Percentiles rank a stretch among this genome's conserved stretches.
Conservation (phyloP, 2,888 invertebrate species). For the Tetragonula carbonaria region DNA sequence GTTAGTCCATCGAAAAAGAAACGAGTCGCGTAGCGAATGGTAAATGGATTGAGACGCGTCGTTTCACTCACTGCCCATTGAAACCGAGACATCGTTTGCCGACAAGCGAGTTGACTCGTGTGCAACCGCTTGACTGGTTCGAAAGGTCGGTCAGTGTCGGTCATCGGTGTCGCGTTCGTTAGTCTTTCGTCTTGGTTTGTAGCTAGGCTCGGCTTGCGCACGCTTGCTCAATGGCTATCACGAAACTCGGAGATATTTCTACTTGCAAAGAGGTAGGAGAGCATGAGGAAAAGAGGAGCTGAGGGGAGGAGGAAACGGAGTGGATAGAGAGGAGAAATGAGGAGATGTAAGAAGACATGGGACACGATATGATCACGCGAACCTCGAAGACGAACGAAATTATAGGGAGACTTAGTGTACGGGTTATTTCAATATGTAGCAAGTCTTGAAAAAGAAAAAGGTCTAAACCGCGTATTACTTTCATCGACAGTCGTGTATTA, state of each 20-base stretch:
- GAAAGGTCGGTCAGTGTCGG: constrained; percentile 39
- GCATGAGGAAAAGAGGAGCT: background rate
- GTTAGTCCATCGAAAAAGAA: background rate
- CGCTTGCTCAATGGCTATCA: background rate
- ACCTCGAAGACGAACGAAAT: background rate
- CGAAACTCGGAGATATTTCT: background rate
- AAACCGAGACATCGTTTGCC: background rate
- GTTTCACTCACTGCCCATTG: background rate
- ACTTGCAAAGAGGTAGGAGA: background rate
- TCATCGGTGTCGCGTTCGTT: constrained; percentile 29
- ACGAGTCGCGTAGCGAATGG: background rate
- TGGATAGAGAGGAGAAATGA: background rate
- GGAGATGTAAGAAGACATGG: background rate
- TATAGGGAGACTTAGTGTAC: background rate
- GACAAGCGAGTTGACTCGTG: constrained; percentile 40
- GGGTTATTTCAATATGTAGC: background rate
- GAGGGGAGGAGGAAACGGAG: background rate
- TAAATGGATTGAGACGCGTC: constrained; percentile 18
- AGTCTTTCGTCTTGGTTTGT: background rate
- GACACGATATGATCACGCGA: background rate
- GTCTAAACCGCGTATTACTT: background rate
- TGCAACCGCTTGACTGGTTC: constrained; percentile 24
- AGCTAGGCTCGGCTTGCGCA: background rate
- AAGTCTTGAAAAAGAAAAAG: background rate
- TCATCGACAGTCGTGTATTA: background rate